A percentile compares a stretch with the other conserved stretches of the same genome.
Conservation (phyloP, 2,888 invertebrate genomes). For the Diaperis boleti region DNA sequence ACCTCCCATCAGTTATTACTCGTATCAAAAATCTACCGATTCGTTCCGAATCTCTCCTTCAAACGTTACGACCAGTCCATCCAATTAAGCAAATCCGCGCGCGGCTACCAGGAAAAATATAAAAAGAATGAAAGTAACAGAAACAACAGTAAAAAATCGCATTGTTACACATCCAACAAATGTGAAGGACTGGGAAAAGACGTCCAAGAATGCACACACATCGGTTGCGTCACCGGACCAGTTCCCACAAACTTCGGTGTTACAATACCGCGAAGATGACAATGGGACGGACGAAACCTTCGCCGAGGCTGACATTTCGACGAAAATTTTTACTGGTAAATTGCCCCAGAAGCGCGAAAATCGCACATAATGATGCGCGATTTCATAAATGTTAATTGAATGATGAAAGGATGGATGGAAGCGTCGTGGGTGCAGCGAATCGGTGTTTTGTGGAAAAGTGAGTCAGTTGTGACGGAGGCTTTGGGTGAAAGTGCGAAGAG, state of each 20-base stretch:
- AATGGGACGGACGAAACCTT: conserved; percentile 1
- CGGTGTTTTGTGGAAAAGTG: not conserved
- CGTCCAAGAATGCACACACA: conserved; percentile 14
- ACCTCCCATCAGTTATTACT: no score
- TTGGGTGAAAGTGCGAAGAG: no score
- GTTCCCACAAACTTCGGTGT: conserved; percentile 24
- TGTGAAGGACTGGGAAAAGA: conserved; percentile 26
- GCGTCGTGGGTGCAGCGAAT: not conserved
- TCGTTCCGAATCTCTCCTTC: not conserved
- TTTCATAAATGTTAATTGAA: conserved; percentile 17
- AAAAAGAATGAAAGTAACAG: conserved; percentile 12
- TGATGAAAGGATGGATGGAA: conserved; percentile 10
- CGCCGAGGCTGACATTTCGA: not conserved
- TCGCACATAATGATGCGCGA: not conserved
- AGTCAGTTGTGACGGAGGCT: no score
- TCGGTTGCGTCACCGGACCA: conserved; percentile 20
- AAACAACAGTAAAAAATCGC: conserved; percentile 7
- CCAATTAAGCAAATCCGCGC: conserved; percentile 5
- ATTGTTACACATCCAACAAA: conserved; percentile 13
- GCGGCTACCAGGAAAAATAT: conserved; percentile 2
- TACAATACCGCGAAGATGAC: not conserved
- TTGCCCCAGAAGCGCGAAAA: not conserved
- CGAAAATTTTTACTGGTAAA: conserved; percentile 3
- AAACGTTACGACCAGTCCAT: not conserved
- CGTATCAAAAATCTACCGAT: no score